Conservation (phyloP, 2,113 vertebrate species). For the Talpa occidentalis region DNA sequence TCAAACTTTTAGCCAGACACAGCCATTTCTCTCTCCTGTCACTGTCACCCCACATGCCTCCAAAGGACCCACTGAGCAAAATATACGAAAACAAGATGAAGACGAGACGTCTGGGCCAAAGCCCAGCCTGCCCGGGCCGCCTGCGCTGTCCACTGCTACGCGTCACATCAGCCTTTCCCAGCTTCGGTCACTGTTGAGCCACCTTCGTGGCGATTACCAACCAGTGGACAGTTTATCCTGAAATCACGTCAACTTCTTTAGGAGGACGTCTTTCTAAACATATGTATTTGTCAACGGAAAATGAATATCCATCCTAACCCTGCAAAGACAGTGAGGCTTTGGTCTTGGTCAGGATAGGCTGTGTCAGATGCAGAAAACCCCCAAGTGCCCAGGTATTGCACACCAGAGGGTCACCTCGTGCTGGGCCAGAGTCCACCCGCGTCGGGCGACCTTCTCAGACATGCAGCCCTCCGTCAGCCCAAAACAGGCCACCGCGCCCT, state of each 20-base stretch:
- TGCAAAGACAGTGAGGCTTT: background rate
- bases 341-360: too few species aligned
- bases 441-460: background rate
- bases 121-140: fast-evolving
- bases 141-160: fast-evolving
- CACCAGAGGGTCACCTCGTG: background rate
- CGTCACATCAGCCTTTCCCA: background rate
- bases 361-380: background rate
- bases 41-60: background rate
- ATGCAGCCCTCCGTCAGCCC: background rate
- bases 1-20: background rate
- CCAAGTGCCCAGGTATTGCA: background rate
- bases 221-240: background rate
- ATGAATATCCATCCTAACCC: background rate
- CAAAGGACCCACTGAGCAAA: background rate
- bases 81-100: background rate
- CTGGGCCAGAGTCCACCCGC: background rate
- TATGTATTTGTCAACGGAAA: background rate
- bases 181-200: background rate
- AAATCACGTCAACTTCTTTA: background rate
- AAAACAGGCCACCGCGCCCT: background rate
- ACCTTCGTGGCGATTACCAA: background rate
- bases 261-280: background rate
- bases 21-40: background rate
- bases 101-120: too few species aligned